Base-by-base conservation (phyloP, 2,797 vertebrate genomes). In the Oreortyx pictus region DNA sequence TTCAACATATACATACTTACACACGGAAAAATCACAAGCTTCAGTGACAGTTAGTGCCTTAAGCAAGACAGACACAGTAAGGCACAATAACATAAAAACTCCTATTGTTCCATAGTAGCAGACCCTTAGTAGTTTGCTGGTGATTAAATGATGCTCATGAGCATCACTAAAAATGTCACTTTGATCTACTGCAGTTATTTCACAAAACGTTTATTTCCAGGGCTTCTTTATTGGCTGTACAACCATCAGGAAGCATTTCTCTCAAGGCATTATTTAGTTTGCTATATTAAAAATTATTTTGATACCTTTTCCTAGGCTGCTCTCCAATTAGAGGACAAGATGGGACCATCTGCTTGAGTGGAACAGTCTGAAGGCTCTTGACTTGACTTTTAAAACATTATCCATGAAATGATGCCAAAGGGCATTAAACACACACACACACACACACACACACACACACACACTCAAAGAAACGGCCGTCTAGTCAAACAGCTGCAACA, bases 151-250 rank as follows among this genome's bases (percentile, higher is more conserved):
- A 86, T 35, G 68, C 79, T 94, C 90, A 60, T 49, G 79, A 95
- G 88, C 70, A 83, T 76, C 84, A 93, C 70, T 93, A 90, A 88
- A 88, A 81, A 85, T 25, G 50, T 78, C 94, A 83, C 82, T 94
- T 88, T 94, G 90, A 95, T 92, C 66, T 95, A 88, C 1, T 77
- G 25, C 35, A 60, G 82, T 83, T 94, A 94, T 83, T 94, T 93
- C 79, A 81, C 35, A 86, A 90, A 88, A 83, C 66, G 62, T 88
- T 92, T 93, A 92, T 86, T 78, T 86, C 70, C 20, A 13, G 78
- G 50, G 31, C 13, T 81, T 90, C 90, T 90, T 93, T 87, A 89
- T 78, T 88, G 76, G 33, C 33, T 81, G 16, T 52, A 56, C 19
- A 88, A 96, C 76, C 52, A 93, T 6, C 67, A 60, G 80, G 88